These are phyloP conservation scores for Myiozetetes cayanensis DNA, from an alignment of 2,113 vertebrate genomes.

Conservation along the genomic window DNA sequence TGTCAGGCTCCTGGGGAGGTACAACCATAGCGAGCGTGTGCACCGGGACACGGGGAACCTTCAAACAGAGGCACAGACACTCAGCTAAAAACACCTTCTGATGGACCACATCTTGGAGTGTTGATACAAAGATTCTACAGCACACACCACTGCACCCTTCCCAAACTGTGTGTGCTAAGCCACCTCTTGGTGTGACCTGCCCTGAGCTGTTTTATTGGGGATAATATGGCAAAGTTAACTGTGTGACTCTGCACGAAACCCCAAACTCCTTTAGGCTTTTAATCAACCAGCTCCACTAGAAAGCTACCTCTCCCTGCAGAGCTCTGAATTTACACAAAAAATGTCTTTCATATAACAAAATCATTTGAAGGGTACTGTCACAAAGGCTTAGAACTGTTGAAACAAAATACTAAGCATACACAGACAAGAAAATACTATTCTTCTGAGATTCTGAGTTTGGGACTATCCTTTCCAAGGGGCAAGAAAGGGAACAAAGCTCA, in stretches of 20 bases:
- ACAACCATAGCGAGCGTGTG: conserved; percentile 97
- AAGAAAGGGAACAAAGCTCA: not conserved
- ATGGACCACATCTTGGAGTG: not conserved
- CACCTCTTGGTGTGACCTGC: not conserved
- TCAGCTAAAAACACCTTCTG: not conserved
- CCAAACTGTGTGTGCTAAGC: not conserved
- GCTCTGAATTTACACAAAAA: not conserved
- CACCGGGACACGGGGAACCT: conserved; percentile 98
- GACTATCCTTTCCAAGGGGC: not conserved
- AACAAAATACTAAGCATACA: not conserved
- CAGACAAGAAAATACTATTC: not conserved
- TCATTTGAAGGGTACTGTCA: not conserved
- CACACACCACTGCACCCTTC: not conserved
- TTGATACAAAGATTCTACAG: not conserved
- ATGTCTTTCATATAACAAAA: not conserved
- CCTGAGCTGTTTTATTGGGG: not conserved
- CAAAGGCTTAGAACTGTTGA: not conserved
- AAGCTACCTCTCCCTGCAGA: not conserved
- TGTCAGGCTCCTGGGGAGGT: conserved; percentile 97
- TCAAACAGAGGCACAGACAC: conserved; percentile 37
- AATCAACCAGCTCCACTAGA: not conserved
- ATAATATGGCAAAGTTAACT: not conserved
- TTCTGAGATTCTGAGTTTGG: not conserved
- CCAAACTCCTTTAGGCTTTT: not conserved
- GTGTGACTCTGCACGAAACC: not conserved